These are phyloP conservation scores for Dendrocincla fuliginosa DNA, from an alignment of 2,797 vertebrate genomes.

Conservation along the genomic window DNA sequence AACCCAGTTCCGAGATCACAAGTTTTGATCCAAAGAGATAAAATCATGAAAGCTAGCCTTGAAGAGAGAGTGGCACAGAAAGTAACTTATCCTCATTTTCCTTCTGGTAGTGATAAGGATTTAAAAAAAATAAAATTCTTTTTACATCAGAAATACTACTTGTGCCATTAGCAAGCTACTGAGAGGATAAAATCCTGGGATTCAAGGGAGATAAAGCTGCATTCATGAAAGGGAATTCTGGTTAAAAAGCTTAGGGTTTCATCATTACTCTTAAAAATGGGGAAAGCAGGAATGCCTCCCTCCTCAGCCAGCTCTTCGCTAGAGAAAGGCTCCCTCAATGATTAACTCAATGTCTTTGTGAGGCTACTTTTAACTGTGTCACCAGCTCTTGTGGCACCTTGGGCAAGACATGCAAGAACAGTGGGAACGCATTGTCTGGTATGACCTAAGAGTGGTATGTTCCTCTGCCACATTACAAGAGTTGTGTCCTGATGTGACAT, in stretches of 20 bases:
- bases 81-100: background rate
- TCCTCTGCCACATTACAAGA: background rate
- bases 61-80: background rate
- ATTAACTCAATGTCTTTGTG: background rate
- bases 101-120: background rate
- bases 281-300: background rate
- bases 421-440: background rate
- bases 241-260: background rate
- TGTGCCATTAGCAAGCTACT: background rate
- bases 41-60: background rate
- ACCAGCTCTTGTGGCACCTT: background rate
- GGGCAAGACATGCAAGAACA: background rate
- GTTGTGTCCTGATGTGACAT: rapidly evolving
- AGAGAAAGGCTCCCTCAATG: background rate
- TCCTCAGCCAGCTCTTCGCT: background rate
- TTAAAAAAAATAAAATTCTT: background rate
- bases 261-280: background rate
- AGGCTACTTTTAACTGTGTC: background rate
- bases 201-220: background rate
- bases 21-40: background rate
- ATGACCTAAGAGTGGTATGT: background rate
- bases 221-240: background rate
- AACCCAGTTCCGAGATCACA: background rate
- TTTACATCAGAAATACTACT: background rate
- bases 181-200: background rate